Conservation (phyloP, 2,113 vertebrate genomes). For the Dromaius novaehollandiae region DNA sequence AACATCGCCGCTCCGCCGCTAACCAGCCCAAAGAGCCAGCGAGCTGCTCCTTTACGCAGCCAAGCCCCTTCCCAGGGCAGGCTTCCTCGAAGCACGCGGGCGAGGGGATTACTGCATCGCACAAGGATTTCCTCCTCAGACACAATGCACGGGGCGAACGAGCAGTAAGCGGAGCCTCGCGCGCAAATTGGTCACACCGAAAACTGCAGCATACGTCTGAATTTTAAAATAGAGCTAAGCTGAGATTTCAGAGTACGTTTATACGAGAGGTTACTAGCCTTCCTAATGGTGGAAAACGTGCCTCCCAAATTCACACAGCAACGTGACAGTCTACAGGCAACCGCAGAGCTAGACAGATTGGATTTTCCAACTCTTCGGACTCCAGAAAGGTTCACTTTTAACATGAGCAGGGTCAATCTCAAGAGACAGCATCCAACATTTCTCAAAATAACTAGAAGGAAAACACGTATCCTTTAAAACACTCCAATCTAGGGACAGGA, state of each 20-base stretch:
- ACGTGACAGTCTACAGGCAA: background rate
- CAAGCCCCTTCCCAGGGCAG: background rate
- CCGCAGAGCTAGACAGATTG: background rate
- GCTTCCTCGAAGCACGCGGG: background rate
- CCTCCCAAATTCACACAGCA: background rate
- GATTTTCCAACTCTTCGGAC: background rate
- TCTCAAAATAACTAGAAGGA: background rate
- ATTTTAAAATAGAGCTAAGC: background rate
- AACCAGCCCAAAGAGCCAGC: rapidly evolving
- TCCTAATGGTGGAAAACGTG: background rate
- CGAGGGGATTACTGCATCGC: background rate
- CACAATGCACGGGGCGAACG: background rate
- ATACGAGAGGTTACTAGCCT: background rate
- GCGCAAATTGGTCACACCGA: rapidly evolving
- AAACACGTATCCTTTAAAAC: rapidly evolving
- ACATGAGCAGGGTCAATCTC: background rate
- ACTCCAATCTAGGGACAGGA: too few species aligned
- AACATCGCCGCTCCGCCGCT: background rate
- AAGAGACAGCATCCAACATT: background rate
- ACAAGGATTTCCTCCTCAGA: background rate
- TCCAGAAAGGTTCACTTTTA: background rate
- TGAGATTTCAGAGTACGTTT: background rate
- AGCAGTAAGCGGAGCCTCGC: background rate
- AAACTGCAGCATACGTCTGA: background rate
- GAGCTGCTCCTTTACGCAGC: background rate